phyloP scores from a whole-genome alignment of 2,797 vertebrate genomes.

The Ctenochaetus hawaiiensis region DNA sequence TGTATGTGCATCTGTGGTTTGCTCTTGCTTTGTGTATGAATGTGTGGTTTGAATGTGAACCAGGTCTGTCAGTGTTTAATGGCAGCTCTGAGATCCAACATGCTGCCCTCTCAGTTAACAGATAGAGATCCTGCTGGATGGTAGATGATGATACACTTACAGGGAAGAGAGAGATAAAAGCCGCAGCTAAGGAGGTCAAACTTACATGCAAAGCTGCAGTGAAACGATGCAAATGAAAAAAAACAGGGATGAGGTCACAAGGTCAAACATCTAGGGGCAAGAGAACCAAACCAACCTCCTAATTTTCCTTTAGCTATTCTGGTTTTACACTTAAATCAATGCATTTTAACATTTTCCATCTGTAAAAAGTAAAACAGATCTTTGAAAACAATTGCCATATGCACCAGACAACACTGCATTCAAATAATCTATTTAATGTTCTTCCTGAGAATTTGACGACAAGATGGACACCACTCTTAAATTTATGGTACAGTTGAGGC shows the following conservation, averaged over 20 bases:
- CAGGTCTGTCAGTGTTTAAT: conserved; percentile 25
- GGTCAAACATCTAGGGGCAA: conserved; percentile 38
- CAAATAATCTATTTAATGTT: neutral
- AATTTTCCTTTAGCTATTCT: conserved; percentile 21
- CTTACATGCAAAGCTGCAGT: conserved; percentile 27
- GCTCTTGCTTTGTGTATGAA: neutral
- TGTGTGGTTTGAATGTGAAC: conserved; percentile 15
- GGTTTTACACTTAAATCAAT: conserved; percentile 7
- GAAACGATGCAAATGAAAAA: conserved; percentile 47
- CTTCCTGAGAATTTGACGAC: neutral
- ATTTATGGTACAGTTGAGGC: neutral
- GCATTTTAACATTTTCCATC: conserved; percentile 7
- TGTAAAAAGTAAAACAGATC: neutral
- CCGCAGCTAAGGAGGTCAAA: conserved; percentile 48
- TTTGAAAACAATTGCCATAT: neutral
- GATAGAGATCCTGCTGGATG: conserved; percentile 22
- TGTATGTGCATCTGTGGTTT: conserved; percentile 13
- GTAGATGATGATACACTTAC: conserved; percentile 29
- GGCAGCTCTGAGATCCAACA: neutral
- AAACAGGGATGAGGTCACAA: conserved; percentile 29
- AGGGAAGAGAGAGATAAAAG: conserved; percentile 28
- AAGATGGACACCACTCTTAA: too few relatives aligned
- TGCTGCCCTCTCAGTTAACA: conserved; percentile 31
- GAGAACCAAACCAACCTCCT: conserved; percentile 2
- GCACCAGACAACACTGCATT: neutral